Conservation (phyloP, 2,888 invertebrate genomes). For the Drosophila trichaetosa region DNA sequence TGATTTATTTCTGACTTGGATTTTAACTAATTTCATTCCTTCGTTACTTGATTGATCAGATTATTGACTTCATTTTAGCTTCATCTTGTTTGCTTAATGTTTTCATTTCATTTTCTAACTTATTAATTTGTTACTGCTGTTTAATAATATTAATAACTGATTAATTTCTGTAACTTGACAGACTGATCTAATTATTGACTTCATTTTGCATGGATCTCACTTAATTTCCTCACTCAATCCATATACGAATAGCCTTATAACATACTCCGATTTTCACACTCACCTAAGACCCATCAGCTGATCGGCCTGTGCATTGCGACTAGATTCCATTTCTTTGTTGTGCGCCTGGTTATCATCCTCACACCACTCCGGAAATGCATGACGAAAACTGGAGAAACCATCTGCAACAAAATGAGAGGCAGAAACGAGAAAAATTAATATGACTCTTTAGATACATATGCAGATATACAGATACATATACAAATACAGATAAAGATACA, state of each 20-base stretch:
- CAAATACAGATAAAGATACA: slow-evolving; percentile 5
- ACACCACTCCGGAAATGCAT: slow-evolving; percentile 96
- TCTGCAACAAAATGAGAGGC: slow-evolving; percentile 86
- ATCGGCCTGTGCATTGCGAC: slow-evolving; percentile 86
- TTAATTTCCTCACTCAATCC: not conserved
- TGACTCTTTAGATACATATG: slow-evolving; percentile 32
- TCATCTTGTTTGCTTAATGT: not conserved
- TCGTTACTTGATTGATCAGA: not conserved
- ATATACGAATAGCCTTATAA: not conserved
- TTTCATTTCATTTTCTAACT: not conserved
- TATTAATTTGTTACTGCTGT: not conserved
- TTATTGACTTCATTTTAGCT: not conserved
- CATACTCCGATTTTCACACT: slow-evolving; percentile 19
- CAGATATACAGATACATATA: slow-evolving; percentile 8
- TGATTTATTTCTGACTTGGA: not conserved
- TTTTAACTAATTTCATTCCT: not conserved
- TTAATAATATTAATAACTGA: not conserved
- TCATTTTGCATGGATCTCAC: not conserved
- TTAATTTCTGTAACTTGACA: not conserved
- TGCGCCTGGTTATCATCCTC: slow-evolving; percentile 90
- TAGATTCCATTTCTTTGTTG: slow-evolving; percentile 87
- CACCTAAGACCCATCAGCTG: slow-evolving; percentile 87
- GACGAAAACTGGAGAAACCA: slow-evolving; percentile 93
- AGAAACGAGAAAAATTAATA: slow-evolving; percentile 21
- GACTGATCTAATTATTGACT: not conserved